These are phyloP conservation scores for Hybognathus amarus DNA, from an alignment of 2,797 vertebrate species.

Conservation along the genomic window DNA sequence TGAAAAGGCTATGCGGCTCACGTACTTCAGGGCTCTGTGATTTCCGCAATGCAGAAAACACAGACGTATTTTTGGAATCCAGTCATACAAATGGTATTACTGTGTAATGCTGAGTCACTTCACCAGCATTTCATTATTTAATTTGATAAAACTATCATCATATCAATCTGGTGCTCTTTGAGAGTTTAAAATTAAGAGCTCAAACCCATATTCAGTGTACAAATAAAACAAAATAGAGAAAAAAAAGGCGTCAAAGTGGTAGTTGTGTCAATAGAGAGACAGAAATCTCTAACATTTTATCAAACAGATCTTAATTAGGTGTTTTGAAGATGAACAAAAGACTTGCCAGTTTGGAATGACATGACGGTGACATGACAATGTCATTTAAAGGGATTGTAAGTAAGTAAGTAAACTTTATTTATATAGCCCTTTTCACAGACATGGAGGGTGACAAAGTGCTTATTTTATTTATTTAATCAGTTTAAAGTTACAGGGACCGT, in stretches of 20 bases:
- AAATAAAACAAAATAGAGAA: too few species aligned
- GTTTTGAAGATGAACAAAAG: too few species aligned
- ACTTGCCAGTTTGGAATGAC: too few species aligned
- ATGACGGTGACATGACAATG: neutral
- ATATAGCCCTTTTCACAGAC: too few species aligned
- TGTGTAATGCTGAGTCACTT: neutral
- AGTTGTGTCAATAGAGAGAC: neutral
- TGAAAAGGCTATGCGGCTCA: neutral
- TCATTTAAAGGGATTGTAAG: too few species aligned
- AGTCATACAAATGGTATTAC: neutral
- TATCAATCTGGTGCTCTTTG: neutral
- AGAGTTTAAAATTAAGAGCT: neutral
- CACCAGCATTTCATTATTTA: neutral
- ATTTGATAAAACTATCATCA: neutral
- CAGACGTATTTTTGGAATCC: neutral
- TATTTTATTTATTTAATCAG: too few species aligned
- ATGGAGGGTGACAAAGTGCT: too few species aligned
- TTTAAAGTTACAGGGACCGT: too few species aligned
- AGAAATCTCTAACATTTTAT: neutral
- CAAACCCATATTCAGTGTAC: neutral
- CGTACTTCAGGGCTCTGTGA: neutral
- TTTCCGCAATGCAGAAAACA: neutral
- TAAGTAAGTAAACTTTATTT: too few species aligned
- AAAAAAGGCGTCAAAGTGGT: neutral
- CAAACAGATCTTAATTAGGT: too few species aligned